Base-by-base conservation (phyloP, 2,113 vertebrate genomes). In the Malaclemys terrapin region DNA sequence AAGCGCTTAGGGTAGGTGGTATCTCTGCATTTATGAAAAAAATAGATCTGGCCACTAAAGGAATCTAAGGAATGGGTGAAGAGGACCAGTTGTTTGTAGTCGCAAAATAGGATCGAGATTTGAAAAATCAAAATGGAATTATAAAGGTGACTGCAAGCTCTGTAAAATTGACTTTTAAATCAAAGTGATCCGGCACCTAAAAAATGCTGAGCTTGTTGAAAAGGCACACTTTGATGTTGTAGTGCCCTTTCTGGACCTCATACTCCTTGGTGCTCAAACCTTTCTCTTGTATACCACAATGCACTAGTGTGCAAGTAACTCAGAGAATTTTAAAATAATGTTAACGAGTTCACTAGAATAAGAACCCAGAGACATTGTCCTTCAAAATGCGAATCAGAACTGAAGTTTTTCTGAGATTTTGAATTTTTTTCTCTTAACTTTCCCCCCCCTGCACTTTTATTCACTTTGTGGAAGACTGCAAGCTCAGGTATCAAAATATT, bases 21-120 rank as follows among this genome's bases (percentile, higher is more conserved):
- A 2, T 84, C 75, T 93, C 81, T 20, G 7, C 22, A 1, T 42
- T 84, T 27, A 47, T 38, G 38, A 42, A 38, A 42, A 38, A 80
- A 5, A 38, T 2, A 35, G 13, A 6, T 59, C 19, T 81, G 27
- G 85, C 65, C 0, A 1, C 9, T 80, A 24, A 45, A 45, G 35
- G 62, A 80, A 54, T 50, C 13, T 0, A 0, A 49, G 65, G 45
- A 59, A 16, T 79, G 27, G 4, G 22, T 22, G 7, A 25, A 20
- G 81, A 62, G 10, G 78, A 54, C 1, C 0, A 0, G 7, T 5
- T 45, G 11, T 83, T 5, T 91, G n/a, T 0, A 0, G 53, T 49
- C 4, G 87, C 8, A 24, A 89, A 59, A 19, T 12, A 45, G n/a
- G 16, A 57, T 89, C n/a, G 5, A 82, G 24, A 82, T 45, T 57